Evolutionary conservation across 64 coral and sea anemone genomes (phyloP).

Genomic region (Montipora capricornis): DNA sequence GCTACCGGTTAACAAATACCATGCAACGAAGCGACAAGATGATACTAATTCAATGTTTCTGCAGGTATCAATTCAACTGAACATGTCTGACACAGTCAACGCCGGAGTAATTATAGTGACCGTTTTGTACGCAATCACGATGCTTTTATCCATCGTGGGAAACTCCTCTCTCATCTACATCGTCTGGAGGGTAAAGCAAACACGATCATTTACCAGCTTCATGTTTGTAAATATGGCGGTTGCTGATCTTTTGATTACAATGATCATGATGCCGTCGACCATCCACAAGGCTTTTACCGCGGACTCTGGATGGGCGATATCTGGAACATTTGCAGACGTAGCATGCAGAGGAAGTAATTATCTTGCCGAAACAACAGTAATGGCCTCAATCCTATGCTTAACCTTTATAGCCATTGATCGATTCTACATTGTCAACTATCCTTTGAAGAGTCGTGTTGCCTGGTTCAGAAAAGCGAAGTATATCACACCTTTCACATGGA

Average conservation of each 20-base stretch:
- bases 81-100: no score
- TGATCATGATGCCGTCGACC: conserved; percentile 37
- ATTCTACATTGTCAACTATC: conserved; percentile 41
- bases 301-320: background rate
- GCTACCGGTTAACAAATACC: no score
- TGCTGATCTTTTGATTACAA: conserved; percentile 39
- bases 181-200: background rate
- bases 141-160: background rate
- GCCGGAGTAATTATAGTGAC: background rate
- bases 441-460: background rate
- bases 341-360: background rate
- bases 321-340: background rate
- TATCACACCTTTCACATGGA: conserved; percentile 34
- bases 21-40: background rate
- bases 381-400: conserved; percentile 44
- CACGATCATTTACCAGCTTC: background rate
- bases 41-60: background rate
- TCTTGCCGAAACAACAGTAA: background rate
- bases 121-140: background rate
- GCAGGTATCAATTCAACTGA: no score
- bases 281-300: background rate
- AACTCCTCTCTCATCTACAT: background rate
- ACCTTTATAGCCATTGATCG: conserved; percentile 31
- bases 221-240: conserved; percentile 58
- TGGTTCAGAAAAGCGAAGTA: conserved; percentile 57